phyloP scores from a whole-genome alignment of 2,888 invertebrate genomes.

The Protonemura montana region DNA sequence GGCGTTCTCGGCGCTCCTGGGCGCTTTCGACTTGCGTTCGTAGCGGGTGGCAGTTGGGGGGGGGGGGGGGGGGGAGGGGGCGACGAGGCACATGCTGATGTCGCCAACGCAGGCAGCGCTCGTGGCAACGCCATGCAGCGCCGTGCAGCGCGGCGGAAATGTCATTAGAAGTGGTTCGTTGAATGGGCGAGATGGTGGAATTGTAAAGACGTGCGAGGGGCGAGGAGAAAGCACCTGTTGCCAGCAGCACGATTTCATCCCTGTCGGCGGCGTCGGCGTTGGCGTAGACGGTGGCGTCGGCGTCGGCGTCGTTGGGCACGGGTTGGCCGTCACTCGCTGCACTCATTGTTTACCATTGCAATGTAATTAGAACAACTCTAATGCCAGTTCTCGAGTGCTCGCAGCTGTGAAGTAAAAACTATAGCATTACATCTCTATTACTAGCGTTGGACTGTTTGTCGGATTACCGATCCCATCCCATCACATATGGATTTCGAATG shows the following conservation, averaged over 20 bases:
- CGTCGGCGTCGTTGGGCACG: not conserved
- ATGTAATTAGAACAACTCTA: not conserved
- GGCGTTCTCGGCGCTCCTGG: no score
- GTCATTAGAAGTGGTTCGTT: slow-evolving; percentile 45
- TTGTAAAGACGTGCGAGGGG: not conserved
- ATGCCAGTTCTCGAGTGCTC: not conserved
- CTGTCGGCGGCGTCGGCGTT: not conserved
- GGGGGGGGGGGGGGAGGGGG: not conserved
- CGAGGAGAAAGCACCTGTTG: slow-evolving; percentile 43
- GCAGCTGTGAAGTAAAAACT: not conserved
- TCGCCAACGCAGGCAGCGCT: slow-evolving; percentile 7
- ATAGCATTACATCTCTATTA: no score
- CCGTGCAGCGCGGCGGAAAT: slow-evolving; percentile 43
- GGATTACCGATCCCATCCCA: no score
- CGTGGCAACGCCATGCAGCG: no score
- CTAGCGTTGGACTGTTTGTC: no score
- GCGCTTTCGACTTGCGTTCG: not conserved
- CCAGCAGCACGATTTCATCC: slow-evolving; percentile 29
- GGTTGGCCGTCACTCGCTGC: not conserved
- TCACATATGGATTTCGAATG: no score
- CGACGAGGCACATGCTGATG: not conserved
- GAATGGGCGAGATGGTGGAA: slow-evolving; percentile 35
- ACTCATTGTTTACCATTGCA: not conserved
- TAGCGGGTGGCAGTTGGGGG: not conserved
- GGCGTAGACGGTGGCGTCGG: not conserved